Evolutionary conservation across 2,113 vertebrate species (phyloP).

Genomic region (Sinocyclocheilus rhinocerous): DNA sequence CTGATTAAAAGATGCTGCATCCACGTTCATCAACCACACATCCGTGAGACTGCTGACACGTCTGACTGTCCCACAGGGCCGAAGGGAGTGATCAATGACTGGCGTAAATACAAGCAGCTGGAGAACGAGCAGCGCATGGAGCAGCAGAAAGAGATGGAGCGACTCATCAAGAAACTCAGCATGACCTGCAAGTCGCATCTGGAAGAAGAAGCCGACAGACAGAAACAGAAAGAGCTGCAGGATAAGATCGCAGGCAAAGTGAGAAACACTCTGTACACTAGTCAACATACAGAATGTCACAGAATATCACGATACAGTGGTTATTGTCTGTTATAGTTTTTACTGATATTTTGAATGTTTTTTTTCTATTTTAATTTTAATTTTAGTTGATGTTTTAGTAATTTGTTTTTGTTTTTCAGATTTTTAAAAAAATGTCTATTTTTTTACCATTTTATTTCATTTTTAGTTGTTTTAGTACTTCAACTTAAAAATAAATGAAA

Average conservation of each 20-base stretch:
- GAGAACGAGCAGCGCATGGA: constrained; percentile 93
- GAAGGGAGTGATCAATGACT: constrained; percentile 97
- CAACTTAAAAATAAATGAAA: too few species aligned
- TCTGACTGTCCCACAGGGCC: constrained; percentile 78
- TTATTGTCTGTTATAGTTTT: too few species aligned
- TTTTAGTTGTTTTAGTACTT: too few species aligned
- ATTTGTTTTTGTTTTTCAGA: too few species aligned
- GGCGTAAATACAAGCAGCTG: constrained; percentile 96
- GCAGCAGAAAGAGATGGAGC: constrained; percentile 92
- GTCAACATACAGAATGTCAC: neutral
- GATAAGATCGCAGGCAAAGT: constrained; percentile 94
- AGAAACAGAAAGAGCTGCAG: constrained; percentile 86
- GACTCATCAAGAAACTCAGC: constrained; percentile 90
- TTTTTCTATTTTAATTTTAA: too few species aligned
- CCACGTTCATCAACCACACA: neutral
- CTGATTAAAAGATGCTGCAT: neutral
- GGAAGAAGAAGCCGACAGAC: constrained; percentile 86
- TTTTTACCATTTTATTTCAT: too few species aligned
- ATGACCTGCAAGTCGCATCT: constrained; percentile 91
- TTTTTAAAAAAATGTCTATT: too few species aligned
- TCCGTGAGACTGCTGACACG: neutral
- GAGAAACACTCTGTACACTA: constrained; percentile 44
- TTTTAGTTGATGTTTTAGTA: too few species aligned
- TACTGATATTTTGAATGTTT: too few species aligned
- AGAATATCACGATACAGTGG: too few species aligned